These are phyloP conservation scores for Drosophila cracens DNA, from an alignment of 2,888 invertebrate species.

Conservation along the genomic window DNA sequence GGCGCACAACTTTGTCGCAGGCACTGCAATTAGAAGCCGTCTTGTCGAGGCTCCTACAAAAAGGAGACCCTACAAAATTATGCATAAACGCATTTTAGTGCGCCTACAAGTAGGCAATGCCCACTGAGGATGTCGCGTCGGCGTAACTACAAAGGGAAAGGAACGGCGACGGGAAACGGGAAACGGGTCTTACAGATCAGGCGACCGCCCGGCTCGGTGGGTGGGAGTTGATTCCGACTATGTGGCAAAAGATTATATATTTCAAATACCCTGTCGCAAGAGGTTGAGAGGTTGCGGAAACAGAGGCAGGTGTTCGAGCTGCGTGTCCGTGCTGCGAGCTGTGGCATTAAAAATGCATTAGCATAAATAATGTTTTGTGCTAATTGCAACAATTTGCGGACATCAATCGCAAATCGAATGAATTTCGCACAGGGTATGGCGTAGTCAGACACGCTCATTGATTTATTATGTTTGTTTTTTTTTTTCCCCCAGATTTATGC, in stretches of 20 bases:
- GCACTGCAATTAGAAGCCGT: constrained; percentile 66
- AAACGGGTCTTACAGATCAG: background rate
- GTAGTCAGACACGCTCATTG: background rate
- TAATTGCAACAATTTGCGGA: background rate
- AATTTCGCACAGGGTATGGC: background rate
- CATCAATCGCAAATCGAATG: background rate
- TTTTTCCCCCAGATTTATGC: constrained; percentile 25
- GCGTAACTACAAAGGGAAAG: constrained; percentile 59
- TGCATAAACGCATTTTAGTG: constrained; percentile 82
- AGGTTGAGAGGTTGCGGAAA: too few species aligned
- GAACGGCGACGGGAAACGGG: background rate
- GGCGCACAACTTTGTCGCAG: constrained; percentile 56
- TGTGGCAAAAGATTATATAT: background rate
- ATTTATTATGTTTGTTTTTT: background rate
- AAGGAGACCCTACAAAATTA: constrained; percentile 66
- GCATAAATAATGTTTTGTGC: background rate
- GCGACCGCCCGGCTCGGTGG: too few species aligned
- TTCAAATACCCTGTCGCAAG: background rate
- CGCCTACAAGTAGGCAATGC: constrained; percentile 82
- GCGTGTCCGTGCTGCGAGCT: background rate
- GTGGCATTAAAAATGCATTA: background rate
- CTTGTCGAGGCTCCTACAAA: background rate
- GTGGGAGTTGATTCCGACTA: background rate
- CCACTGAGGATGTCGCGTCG: constrained; percentile 39
- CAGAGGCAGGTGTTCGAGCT: too few species aligned